Evolutionary conservation across 2,113 vertebrate species (phyloP), one percentile per base, ranked within the genome.

Genomic region (Callionymus lyra): DNA sequence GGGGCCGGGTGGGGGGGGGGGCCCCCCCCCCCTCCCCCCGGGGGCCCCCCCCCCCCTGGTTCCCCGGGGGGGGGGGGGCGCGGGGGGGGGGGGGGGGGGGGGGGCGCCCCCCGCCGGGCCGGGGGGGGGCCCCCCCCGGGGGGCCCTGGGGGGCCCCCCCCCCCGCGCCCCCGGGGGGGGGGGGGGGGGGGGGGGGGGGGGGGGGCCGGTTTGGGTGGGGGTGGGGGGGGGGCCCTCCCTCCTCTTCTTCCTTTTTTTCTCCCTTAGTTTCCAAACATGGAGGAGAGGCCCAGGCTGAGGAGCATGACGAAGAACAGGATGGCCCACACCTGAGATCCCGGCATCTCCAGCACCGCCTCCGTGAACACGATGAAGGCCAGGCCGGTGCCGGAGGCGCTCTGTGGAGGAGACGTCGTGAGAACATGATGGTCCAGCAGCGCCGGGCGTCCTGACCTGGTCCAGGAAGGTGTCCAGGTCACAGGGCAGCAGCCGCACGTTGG

Each of bases 231-330:
- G 94, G 80, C 51, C 97, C 59, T 0, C 90, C 78, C n/a, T 95
- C 90, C 6, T n/a, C n/a, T n/a, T n/a, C n/a, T n/a, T n/a, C n/a
- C n/a, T n/a, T n/a, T n/a, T n/a, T n/a, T n/a, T n/a, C n/a, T n/a
- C n/a, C n/a, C n/a, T n/a, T 93, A 59, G 50, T 87, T 89, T 32
- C 94, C 92, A 35, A 97, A 94, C 92, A 95, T 94, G 2, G 94
- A 91, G 12, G 93, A 91, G 32, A 97, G 82, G 6, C 92, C 93
- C 76, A 97, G 73, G 52, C 76, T 82, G 72, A 94, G 90, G 16
- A 97, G 68, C 93, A 95, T 97, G 34, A 85, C 1, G 12, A 97
- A 97, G 71, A 96, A 97, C n/a, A 97, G 72, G 35, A 91, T 55
- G 0, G 92, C 86, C 94, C 94, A 97, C 2, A 73, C 69, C 10